Evolutionary conservation across 2,797 vertebrate genomes (phyloP).

Genomic region (Coilia nasus): DNA sequence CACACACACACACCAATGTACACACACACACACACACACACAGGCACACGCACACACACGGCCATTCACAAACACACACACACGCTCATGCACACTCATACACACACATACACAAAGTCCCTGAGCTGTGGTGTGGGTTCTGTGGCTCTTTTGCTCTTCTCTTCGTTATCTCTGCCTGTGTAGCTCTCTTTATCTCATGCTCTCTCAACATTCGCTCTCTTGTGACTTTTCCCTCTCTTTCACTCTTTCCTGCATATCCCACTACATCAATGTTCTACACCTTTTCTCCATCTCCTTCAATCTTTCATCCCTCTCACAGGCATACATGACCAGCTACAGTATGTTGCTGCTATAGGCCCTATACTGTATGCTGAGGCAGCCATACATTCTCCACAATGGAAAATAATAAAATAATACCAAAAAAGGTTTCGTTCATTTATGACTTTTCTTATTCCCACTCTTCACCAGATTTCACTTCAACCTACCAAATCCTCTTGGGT

Average conservation of each 20-base stretch:
- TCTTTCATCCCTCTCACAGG: not conserved
- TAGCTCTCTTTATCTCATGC: slow-evolving; percentile 16
- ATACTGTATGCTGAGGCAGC: no score
- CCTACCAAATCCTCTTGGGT: slow-evolving; percentile 4
- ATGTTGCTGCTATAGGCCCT: no score
- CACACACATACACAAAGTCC: not conserved
- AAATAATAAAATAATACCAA: no score
- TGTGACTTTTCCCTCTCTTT: slow-evolving; percentile 30
- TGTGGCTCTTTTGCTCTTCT: not conserved
- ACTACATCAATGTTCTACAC: slow-evolving; percentile 25
- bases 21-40: not conserved
- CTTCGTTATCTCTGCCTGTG: not conserved
- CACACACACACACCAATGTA: not conserved
- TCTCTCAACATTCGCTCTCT: not conserved
- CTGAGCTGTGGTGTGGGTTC: not conserved
- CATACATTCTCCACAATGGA: no score
- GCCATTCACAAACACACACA: not conserved
- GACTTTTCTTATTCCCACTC: not conserved
- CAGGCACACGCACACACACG: not conserved
- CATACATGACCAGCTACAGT: not conserved
- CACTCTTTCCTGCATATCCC: slow-evolving; percentile 11
- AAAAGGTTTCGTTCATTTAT: not conserved
- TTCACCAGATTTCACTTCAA: not conserved
- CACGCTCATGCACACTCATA: not conserved
- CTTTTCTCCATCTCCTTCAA: not conserved